Evolutionary conservation across 2,797 vertebrate species (phyloP).

Genomic region (Pipistrellus kuhlii): DNA sequence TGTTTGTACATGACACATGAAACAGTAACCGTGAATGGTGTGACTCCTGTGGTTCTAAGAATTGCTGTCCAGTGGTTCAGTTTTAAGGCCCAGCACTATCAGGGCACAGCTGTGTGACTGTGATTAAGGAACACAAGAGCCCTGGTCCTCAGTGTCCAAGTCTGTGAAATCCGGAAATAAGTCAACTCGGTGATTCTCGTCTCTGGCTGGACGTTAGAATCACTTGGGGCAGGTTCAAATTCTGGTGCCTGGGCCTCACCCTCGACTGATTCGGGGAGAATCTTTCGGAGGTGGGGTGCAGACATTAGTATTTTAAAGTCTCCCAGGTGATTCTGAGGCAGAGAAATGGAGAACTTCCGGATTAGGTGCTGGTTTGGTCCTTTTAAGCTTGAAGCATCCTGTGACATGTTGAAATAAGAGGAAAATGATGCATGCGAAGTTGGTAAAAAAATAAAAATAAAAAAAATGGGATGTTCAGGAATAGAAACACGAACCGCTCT

Average conservation of each 20-base stretch:
- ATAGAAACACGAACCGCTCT: not conserved
- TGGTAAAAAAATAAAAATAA: not conserved
- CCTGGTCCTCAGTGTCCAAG: not conserved
- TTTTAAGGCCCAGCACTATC: not conserved
- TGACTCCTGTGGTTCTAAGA: not conserved
- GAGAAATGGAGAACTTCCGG: not conserved
- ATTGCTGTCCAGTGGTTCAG: not conserved
- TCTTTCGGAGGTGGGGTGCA: not conserved
- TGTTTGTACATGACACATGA: not conserved
- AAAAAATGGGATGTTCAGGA: slow-evolving; percentile 58
- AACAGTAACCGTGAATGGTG: not conserved
- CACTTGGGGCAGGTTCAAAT: not conserved
- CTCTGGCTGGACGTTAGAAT: not conserved
- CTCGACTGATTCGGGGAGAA: not conserved
- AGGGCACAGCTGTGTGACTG: not conserved
- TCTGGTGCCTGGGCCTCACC: not conserved
- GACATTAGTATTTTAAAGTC: not conserved
- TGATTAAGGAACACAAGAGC: not conserved
- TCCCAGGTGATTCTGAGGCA: not conserved
- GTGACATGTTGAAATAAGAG: slow-evolving; percentile 7
- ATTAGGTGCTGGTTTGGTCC: not conserved
- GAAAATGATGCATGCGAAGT: not conserved
- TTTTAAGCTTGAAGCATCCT: slow-evolving; percentile 36
- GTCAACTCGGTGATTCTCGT: not conserved
- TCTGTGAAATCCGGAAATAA: not conserved